Conservation (phyloP, 2,888 invertebrate species). For the Phymatocera aterrima region DNA sequence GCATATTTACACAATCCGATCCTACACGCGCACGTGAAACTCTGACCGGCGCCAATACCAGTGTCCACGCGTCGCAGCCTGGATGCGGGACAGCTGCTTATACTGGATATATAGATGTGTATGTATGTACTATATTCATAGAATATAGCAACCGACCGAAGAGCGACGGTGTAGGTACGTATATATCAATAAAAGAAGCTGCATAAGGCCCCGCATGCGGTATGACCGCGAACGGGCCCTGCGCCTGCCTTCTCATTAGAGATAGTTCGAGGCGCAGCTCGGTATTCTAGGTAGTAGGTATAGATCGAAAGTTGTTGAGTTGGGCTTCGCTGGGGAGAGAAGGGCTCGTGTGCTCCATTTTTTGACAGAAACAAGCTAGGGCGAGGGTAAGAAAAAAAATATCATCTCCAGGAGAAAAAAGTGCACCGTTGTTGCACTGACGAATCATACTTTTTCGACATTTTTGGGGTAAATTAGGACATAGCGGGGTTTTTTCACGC, state of each 20-base stretch:
- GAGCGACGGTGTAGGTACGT: constrained; percentile 7
- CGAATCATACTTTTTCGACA: neutral
- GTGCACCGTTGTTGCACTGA: neutral
- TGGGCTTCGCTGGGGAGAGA: neutral
- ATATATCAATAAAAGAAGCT: constrained; percentile 52
- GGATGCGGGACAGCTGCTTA: constrained; percentile 68
- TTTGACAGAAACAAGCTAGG: neutral
- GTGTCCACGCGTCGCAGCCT: constrained; percentile 9
- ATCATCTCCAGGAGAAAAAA: neutral
- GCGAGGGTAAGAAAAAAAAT: neutral
- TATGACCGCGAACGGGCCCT: constrained; percentile 24
- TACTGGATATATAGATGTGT: constrained; percentile 17
- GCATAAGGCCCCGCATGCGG: constrained; percentile 64
- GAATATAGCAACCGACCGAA: constrained; percentile 15
- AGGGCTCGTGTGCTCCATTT: constrained; percentile 32
- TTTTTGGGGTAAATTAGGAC: constrained; percentile 54
- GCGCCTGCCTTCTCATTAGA: constrained; percentile 38
- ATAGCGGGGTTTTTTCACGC: neutral
- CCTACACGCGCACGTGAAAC: constrained; percentile 24
- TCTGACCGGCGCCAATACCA: constrained; percentile 18
- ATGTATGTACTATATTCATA: constrained; percentile 24
- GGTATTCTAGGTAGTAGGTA: neutral
- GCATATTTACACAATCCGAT: constrained; percentile 35
- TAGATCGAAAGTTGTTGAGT: neutral
- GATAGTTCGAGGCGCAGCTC: constrained; percentile 12